Evolutionary conservation across 2,888 invertebrate genomes (phyloP), one percentile per base, ranked within the genome.

Genomic region (Trichogramma evanescens): DNA sequence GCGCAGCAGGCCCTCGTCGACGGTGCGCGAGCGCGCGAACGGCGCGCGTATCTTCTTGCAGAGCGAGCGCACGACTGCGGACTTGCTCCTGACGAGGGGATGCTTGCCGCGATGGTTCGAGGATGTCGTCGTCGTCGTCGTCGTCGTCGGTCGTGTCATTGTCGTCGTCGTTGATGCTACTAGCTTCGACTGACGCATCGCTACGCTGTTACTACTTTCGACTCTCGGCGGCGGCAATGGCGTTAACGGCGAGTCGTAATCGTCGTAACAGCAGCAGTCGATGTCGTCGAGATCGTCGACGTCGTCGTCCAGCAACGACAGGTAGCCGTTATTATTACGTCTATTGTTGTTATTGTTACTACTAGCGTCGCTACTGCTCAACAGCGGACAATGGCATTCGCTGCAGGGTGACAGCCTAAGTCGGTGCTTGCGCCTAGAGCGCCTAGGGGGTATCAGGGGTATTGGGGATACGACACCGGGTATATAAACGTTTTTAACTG

Each of bases 31-130:
- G 65, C 76, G 76, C 67, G 74, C 73, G 69, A 78, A 76, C 59
- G 78, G 76, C 66, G 74, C 74, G 70, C 74, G 74, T 73, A 76
- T 75, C 72, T 75, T 78, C 72, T 72, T 75, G 70, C 75, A 77
- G 70, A 77, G 75, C 72, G 77, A 78, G 71, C 78, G 77, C 65
- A 78, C 74, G 70, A 78, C 77, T 76, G 77, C 77, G 76, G 77
- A 78, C 75, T 78, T 78, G 77, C 77, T 78, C 75, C 77, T 76
- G 76, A 78, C 75, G 74, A 77, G 72, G 69, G 76, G 75, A 70
- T 73, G 72, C 65, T 26, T 69, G 72, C 67, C 70, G 69, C 64
- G 67, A 60, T 64, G 67, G 62, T 61, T 67, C 70, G 68, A 64
- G 66, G 69, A 69, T 70, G 70, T 71, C 70, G 71, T 70, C 66